Percentiles rank a stretch among this genome's conserved stretches.
These are phyloP conservation scores for Entomobrya proxima DNA, from an alignment of 2,888 invertebrate species.

Conservation along the genomic window DNA sequence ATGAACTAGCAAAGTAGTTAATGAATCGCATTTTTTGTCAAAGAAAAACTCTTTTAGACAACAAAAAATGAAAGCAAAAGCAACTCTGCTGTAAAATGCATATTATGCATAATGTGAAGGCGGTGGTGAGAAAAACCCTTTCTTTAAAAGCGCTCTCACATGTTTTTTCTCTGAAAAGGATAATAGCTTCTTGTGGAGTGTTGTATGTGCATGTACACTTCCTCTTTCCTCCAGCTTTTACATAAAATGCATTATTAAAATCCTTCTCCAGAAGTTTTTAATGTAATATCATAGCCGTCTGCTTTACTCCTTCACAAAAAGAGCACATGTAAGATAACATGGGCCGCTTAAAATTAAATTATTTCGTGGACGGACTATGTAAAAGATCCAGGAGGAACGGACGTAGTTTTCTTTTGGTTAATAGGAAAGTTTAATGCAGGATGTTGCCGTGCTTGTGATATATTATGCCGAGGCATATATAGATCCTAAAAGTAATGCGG, in stretches of 20 bases:
- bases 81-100: not conserved
- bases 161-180: slow-evolving; percentile 9
- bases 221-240: slow-evolving; percentile 3
- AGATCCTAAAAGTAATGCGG: not conserved
- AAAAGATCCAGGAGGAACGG: not conserved
- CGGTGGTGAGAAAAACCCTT: slow-evolving; percentile 21
- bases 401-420: not conserved
- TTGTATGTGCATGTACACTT: not conserved
- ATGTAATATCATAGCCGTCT: slow-evolving; percentile 27
- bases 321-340: not conserved
- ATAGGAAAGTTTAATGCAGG: not conserved
- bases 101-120: not conserved
- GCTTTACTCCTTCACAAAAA: not conserved
- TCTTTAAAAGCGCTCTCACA: slow-evolving; percentile 2
- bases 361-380: slow-evolving; percentile 1
- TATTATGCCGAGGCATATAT: not conserved
- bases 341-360: not conserved
- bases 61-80: too few species aligned
- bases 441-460: not conserved
- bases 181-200: not conserved
- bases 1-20: not conserved
- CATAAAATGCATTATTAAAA: slow-evolving; percentile 43
- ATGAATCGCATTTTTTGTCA: not conserved
- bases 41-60: not conserved
- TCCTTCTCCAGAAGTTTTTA: slow-evolving; percentile 4